Conservation (phyloP, 1,140 invertebrate species). For the Lordiphosa stackelbergi region DNA sequence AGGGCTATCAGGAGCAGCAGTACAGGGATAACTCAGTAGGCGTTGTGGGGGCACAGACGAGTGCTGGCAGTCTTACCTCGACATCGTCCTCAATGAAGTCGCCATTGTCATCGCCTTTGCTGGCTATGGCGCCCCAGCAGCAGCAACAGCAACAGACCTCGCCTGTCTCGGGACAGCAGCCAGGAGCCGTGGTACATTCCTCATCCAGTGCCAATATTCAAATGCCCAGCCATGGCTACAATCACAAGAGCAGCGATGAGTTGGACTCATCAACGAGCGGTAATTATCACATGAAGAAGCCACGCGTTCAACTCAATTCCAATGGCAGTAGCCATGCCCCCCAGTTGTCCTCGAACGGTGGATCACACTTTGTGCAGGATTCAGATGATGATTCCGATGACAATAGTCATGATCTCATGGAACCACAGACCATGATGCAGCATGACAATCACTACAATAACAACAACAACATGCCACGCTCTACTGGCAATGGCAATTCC, state of each 20-base stretch:
- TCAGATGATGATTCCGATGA: slow-evolving; percentile 72
- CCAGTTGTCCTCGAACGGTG: slow-evolving; percentile 44
- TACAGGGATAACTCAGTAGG: slow-evolving; percentile 50
- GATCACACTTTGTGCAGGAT: slow-evolving; percentile 48
- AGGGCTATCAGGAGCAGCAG: slow-evolving; percentile 66
- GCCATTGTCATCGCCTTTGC: slow-evolving; percentile 65
- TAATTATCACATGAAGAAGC: slow-evolving; percentile 64
- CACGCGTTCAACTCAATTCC: slow-evolving; percentile 54
- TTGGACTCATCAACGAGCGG: slow-evolving; percentile 56
- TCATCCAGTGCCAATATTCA: slow-evolving; percentile 52
- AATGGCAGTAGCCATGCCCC: slow-evolving; percentile 38
- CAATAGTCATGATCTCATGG: slow-evolving; percentile 55
- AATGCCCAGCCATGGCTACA: slow-evolving; percentile 41
- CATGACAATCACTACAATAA: slow-evolving; percentile 57
- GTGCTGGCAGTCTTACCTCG: slow-evolving; percentile 53
- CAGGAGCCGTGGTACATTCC: slow-evolving; percentile 54
- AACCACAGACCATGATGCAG: slow-evolving; percentile 46
- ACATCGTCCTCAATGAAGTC: slow-evolving; percentile 76
- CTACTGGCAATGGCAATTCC: slow-evolving; percentile 17
- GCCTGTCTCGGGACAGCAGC: slow-evolving; percentile 20
- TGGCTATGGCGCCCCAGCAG: slow-evolving; percentile 10
- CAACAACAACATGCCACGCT: slow-evolving; percentile 14
- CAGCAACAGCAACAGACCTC: slow-evolving; percentile 38
- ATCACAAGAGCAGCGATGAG: slow-evolving; percentile 48
- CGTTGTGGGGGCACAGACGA: slow-evolving; percentile 33